Evolutionary conservation across 1,140 invertebrate genomes (phyloP).

Genomic region (Lasaia peninsularis): DNA sequence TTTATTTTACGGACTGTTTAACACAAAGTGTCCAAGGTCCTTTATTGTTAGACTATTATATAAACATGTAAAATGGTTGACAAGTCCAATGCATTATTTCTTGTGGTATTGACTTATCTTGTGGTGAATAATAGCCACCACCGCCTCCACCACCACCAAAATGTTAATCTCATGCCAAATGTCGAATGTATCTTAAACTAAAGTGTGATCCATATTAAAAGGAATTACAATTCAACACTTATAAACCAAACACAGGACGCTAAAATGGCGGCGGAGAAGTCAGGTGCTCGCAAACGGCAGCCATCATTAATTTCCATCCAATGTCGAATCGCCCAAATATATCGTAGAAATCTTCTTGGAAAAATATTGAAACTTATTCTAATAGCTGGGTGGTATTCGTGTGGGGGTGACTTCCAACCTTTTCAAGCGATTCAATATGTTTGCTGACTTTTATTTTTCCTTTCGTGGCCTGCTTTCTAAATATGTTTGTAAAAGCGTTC

Average conservation of each 20-base stretch:
- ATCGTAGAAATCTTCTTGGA: constrained; percentile 23
- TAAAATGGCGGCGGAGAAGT: constrained; percentile 24
- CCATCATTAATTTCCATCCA: constrained; percentile 59
- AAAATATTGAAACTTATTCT: constrained; percentile 20
- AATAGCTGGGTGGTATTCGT: constrained; percentile 6
- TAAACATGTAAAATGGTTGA: no score
- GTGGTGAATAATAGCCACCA: no score
- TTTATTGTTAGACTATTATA: no score
- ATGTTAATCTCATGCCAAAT: no score
- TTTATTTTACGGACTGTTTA: no score
- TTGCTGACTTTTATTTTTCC: not conserved
- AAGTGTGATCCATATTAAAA: not conserved
- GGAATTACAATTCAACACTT: not conserved
- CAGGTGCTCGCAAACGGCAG: constrained; percentile 41
- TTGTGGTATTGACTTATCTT: no score
- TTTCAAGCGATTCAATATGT: constrained; percentile 12
- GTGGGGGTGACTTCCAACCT: not conserved
- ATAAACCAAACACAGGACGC: not conserved
- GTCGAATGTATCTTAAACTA: not conserved
- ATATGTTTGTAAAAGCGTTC: not conserved
- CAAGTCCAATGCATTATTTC: no score
- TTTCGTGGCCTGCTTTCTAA: constrained; percentile 6
- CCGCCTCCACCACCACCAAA: no score
- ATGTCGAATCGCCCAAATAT: constrained; percentile 41
- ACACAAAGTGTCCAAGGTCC: no score